Evolutionary conservation across 2,888 invertebrate genomes (phyloP).

Genomic region (Limnephilus lunatus): DNA sequence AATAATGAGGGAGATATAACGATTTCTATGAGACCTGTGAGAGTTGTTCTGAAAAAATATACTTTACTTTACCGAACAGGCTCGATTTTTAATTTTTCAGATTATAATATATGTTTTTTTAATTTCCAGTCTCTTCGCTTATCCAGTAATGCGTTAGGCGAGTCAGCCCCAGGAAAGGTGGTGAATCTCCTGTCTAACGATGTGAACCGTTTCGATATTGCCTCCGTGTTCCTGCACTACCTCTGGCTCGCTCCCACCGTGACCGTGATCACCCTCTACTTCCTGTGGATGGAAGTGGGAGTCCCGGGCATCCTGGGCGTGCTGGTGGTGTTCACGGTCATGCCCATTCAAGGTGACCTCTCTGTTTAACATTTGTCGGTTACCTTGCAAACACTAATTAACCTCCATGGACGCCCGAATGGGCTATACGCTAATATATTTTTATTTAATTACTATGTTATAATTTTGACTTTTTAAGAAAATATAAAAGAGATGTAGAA

Average conservation of each 20-base stretch:
- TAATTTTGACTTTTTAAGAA: too few species aligned
- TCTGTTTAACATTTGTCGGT: neutral
- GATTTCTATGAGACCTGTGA: too few species aligned
- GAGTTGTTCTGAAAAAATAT: too few species aligned
- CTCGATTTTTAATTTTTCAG: too few species aligned
- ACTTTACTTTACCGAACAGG: too few species aligned
- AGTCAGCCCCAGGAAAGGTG: constrained; percentile 91
- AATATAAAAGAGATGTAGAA: too few species aligned
- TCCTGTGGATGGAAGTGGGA: constrained; percentile 84
- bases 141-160: constrained; percentile 72
- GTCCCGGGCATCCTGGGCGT: constrained; percentile 84
- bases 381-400: too few species aligned
- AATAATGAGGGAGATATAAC: too few species aligned
- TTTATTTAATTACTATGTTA: too few species aligned
- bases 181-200: constrained; percentile 94
- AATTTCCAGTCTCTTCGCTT: constrained; percentile 70
- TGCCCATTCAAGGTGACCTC: constrained; percentile 86
- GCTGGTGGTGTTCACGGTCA: constrained; percentile 81
- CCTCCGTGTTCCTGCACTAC: constrained; percentile 85
- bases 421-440: too few species aligned
- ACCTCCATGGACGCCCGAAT: too few species aligned
- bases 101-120: constrained; percentile 67
- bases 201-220: constrained; percentile 88
- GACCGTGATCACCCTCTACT: constrained; percentile 81
- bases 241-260: constrained; percentile 88